Base-by-base conservation (phyloP, 2,797 vertebrate species). In the Toxotes lorentzi region DNA sequence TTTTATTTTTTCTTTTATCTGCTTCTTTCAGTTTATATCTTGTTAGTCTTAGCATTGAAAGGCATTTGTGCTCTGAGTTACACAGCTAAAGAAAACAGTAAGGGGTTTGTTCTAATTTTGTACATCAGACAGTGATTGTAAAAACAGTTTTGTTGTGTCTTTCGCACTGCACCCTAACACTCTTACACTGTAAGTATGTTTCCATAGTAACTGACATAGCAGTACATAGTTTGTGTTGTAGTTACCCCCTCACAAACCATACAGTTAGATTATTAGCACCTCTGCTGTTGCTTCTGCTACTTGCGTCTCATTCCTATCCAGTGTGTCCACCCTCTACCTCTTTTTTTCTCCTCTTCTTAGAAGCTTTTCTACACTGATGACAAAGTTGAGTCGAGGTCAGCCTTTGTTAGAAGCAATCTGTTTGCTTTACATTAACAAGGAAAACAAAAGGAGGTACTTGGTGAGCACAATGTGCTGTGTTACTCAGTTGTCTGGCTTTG, bases 161-260 rank as follows among this genome's bases (percentile, higher is more conserved):
- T 51, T n/a, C 30, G 27, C 7, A 34, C 48, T 17, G 66, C 76
- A n/a, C 47, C 41, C 19, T 79, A 59, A 48, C 54, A 54, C 61
- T 67, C 38, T 30, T 9, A 63, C 48, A 24, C 61, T 74, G 76
- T 80, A 69, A 87, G 82, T 82, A 78, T 75, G n/a, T 23, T 38
- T 0, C 50, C 13, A 7, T n/a, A 35, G 64, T 53, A 45, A 43
- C 56, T 69, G 30, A 16, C 17, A n/a, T 9, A 4, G 21, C 35
- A 57, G 45, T 45, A 1, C 16, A 21, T 24, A 45, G 60, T 54
- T 71, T 19, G 41, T 32, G 23, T 17, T 19, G 14, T 43, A 51
- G 51, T 4, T 63, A 21, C 50, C 11, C 23, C 13, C 10, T 17
- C 21, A n/a, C 48, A 72, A 38, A 57, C 23, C 12, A 0, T 12